Percentiles rank a stretch among this genome's conserved stretches.
These are phyloP conservation scores for Hyaena hyaena DNA, from an alignment of 2,113 vertebrate species.

Conservation along the genomic window DNA sequence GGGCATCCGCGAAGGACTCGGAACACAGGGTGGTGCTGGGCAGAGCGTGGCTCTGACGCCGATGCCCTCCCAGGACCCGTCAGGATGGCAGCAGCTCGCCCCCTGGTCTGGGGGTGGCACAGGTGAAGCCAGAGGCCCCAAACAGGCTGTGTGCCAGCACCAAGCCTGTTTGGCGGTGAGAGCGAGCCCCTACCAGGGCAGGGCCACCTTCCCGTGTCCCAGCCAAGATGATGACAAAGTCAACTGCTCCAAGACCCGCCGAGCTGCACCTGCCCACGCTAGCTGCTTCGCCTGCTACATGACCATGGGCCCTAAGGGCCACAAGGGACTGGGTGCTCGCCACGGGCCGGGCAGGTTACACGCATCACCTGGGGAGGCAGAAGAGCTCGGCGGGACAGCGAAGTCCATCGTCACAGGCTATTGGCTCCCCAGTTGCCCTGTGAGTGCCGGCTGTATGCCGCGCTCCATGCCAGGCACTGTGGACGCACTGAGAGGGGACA, in stretches of 20 bases:
- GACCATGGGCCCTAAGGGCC: not conserved
- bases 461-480: not conserved
- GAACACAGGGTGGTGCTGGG: not conserved
- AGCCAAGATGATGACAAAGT: not conserved
- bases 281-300: not conserved
- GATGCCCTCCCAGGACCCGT: not conserved
- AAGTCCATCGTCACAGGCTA: not conserved
- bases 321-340: not conserved
- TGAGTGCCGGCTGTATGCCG: not conserved
- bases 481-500: not conserved
- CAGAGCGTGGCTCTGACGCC: not conserved
- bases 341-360: not conserved
- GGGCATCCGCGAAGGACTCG: not conserved
- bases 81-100: not conserved
- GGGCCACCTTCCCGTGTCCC: not conserved
- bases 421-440: not conserved
- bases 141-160: not conserved
- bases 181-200: not conserved
- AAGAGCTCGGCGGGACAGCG: not conserved
- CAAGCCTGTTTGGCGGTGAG: not conserved
- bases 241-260: not conserved
- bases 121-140: not conserved
- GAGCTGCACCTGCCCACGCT: not conserved
- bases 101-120: not conserved
- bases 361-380: not conserved